Conservation (phyloP, 2,888 invertebrate genomes). For the Eumacrocentrus americanus region DNA sequence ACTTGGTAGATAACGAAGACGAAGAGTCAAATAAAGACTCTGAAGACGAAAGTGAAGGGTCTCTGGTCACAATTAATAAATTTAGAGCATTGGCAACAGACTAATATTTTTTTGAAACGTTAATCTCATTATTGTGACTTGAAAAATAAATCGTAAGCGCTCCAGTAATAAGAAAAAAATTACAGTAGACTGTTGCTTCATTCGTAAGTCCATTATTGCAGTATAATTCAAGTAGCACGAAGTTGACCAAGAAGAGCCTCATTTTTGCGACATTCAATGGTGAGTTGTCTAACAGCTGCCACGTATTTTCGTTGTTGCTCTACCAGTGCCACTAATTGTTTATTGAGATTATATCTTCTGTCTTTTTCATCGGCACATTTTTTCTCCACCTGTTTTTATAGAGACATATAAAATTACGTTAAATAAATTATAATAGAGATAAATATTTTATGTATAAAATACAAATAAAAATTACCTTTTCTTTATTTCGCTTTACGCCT, state of each 20-base stretch:
- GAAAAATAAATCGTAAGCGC: background rate
- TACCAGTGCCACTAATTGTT: conserved; percentile 66
- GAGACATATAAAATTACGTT: background rate
- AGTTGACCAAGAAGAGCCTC: conserved; percentile 65
- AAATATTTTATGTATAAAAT: background rate
- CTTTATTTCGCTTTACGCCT: conserved; percentile 85
- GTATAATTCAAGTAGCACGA: conserved; percentile 38
- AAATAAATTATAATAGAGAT: background rate
- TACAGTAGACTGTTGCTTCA: background rate
- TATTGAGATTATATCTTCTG: conserved; percentile 71
- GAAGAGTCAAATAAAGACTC: conserved; percentile 30
- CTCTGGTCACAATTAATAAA: conserved; percentile 59
- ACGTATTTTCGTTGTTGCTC: conserved; percentile 81
- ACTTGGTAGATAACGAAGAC: conserved; percentile 22
- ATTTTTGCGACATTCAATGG: conserved; percentile 75
- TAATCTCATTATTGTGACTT: background rate
- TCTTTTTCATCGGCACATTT: conserved; percentile 72
- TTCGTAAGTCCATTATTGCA: no score
- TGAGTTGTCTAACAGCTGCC: conserved; percentile 76
- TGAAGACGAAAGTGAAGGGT: conserved; percentile 42
- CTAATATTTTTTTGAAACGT: background rate
- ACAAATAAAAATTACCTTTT: conserved; percentile 67
- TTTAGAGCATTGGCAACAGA: conserved; percentile 61
- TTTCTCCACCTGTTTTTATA: conserved; percentile 61
- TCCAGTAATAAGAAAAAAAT: background rate